Base-by-base conservation (phyloP, 2,888 invertebrate species). In the Tethea ocularis region DNA sequence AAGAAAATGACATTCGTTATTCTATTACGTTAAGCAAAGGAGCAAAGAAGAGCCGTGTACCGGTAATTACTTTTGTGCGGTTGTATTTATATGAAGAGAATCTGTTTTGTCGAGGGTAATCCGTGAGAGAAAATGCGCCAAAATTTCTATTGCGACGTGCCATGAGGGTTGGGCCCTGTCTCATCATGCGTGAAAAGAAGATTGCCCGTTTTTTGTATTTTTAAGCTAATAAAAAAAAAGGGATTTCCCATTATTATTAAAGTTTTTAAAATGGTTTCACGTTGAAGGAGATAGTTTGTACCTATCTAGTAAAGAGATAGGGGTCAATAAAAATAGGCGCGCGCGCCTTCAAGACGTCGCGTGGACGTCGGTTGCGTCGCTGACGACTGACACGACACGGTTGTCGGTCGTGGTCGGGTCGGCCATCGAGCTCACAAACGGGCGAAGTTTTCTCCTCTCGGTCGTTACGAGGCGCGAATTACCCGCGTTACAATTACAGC, bases 1-100 rank as follows among this genome's bases (percentile, higher is more conserved):
- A 91, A 92, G 92, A 92, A 92, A 93, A 92, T 91, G 92, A 91
- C 91, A 93, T 92, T 90, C 87, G 88, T 92, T 92, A 93, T 92
- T 92, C 88, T 91, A 91, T 91, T 92, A 91, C 85, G 85, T 80
- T 80, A 80, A 84, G 86, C 86, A 88, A 89, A 88, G 86, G 83
- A 88, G 86, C 75, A 81, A 82, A 85, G 86, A 82, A 83, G 83
- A 83, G 82, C 80, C 79, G 80, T 78, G 75, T 74, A 71, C 71
- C 77, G 74, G 83, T 90, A 91, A 91, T 91, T 92, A 89, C 86
- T 89, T 91, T 87, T 85, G 83, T 78, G 77, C 74, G 71, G 75
- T 69, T 56, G 36, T 58, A 64, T 72, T 68, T 72, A 67, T 74
- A 75, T 74, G 72, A 72, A 71, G 71, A 71, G 69, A 71, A 75